Base-by-base conservation (phyloP, 2,888 invertebrate genomes). In the Ochropleura leucogaster region DNA sequence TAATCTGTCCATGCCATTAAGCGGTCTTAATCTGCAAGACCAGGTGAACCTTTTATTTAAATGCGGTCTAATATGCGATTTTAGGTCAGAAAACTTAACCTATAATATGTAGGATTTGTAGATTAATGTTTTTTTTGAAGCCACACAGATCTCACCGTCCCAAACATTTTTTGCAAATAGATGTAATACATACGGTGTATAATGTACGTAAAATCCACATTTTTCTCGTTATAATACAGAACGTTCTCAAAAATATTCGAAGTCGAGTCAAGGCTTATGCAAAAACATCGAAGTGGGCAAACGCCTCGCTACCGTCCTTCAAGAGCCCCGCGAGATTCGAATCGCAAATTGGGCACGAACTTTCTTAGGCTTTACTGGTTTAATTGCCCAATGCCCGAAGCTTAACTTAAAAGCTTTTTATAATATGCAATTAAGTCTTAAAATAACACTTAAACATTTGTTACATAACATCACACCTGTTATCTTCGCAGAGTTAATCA, bases 301-400 rank as follows among this genome's bases (percentile, higher is more conserved):
- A 68, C 60, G 49, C 14, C 51, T 66, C 20, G 16, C n/a, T 53
- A 20, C 46, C 79, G 20, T 47, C 68, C 42, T 57, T 83, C 46
- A 72, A 67, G 59, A 6, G 51, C 53, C 78, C 42, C 68, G 47
- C 40, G 66, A 63, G 73, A 83, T 63, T 71, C 42, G 3, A 79
- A 79, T 79, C 62, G 47, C 47, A 59, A 69, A 83, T 79, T 83
- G 60, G n/a, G 66, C 62, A 67, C 68, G 65, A 73, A 79, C 51
- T 67, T 80, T 73, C 68, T 67, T 73, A 69, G 3, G 67, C 40
- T 82, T 71, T 69, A 69, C 49, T 42, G 62, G 73, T 65, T 83
- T 80, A 83, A 79, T 83, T 83, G 60, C 46, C 55, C 4, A 62
- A 40, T 47, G 57, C 40, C 14, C 7, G 60, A 42, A 72, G 42